Conservation (phyloP, 2,113 vertebrate genomes). For the Charadrius vociferus region DNA sequence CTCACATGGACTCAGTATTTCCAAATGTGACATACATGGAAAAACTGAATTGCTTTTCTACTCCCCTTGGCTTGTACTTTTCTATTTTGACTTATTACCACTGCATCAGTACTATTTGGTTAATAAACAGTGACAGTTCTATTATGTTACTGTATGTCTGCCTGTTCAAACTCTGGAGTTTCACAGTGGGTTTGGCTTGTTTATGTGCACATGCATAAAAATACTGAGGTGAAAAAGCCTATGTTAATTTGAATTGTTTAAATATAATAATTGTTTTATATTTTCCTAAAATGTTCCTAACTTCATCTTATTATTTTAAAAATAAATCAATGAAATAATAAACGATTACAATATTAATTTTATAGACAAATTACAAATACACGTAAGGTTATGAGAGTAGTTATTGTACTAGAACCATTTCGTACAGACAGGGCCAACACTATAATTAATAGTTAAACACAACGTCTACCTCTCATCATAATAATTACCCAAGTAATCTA, state of each 20-base stretch:
- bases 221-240: background rate
- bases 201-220: background rate
- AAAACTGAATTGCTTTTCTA: background rate
- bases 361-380: accelerated
- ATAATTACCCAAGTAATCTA: background rate
- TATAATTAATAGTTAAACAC: background rate
- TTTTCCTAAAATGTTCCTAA: background rate
- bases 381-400: background rate
- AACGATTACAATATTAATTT: accelerated
- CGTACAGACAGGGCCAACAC: too few relatives aligned
- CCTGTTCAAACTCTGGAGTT: background rate
- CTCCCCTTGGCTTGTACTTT: background rate
- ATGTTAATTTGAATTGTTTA: background rate
- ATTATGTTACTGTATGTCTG: background rate
- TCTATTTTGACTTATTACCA: background rate
- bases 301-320: background rate
- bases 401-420: too few relatives aligned
- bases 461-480: background rate
- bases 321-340: background rate
- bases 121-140: background rate
- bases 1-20: background rate
- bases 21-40: background rate
- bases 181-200: background rate
- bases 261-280: background rate
- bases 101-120: background rate